Base-by-base conservation (phyloP, 2,888 invertebrate species). In the Andrena marginata region DNA sequence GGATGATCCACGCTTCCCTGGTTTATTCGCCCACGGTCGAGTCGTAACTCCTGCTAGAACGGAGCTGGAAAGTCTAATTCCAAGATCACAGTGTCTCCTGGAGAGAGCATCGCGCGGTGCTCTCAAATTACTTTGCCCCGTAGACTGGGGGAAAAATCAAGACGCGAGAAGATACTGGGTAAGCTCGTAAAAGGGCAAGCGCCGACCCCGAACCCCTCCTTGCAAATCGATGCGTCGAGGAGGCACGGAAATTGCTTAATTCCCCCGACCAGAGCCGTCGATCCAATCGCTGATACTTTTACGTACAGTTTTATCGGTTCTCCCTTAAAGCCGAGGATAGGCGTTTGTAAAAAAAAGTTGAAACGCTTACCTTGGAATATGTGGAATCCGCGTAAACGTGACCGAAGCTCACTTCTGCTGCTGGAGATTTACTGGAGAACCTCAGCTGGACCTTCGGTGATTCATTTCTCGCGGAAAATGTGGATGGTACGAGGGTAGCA, bases 161-260 rank as follows among this genome's bases (percentile, higher is more conserved):
- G 75, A 79, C 65, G 48, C 48, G 31, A 48, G 56, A 31, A 63
- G 56, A 76, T 69, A 72, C 59, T 42, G 42, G 31, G 7, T 48
- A 20, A 54, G 35, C 56, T 68, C 67, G 60, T 82, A 76, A 74
- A 77, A 78, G 59, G 31, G 31, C 54, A 59, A 70, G 23, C 59
- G 48, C 29, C 68, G 60, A 62, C 16, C 59, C 10, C 51, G 35
- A 60, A 63, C 13, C 56, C 1, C 20, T 16, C 0, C 26, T n/a
- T 20, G 31, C 74, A 54, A 56, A 70, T 78, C 35, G 72, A 73
- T 48, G 48, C 42, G 42, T 33, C 16, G 31, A 31, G 29, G 35
- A n/a, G 26, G 20, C 33, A 64, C 59, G 51, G 51, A 26, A 20
- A 63, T 78, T 48, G 54, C 13, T 69, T 56, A 76, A 78, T 78